phyloP scores from a whole-genome alignment of 1,140 invertebrate genomes.

The Limonius californicus region DNA sequence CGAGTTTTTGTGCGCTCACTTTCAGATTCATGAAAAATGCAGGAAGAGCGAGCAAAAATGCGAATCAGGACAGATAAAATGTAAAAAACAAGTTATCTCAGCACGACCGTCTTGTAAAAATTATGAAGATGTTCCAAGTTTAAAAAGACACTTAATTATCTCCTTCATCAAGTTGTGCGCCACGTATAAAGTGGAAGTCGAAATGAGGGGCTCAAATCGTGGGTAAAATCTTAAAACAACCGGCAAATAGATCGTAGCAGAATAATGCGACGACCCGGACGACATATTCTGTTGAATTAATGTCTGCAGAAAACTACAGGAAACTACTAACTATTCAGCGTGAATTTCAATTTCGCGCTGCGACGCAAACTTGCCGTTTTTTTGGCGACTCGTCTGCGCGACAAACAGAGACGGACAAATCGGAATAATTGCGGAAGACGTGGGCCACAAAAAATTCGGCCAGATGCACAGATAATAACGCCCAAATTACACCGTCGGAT shows the following conservation, averaged over 20 bases:
- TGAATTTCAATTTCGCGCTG: neutral
- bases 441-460: neutral
- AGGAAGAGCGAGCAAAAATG: neutral
- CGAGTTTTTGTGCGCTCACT: too few species aligned
- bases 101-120: slow-evolving; percentile 21
- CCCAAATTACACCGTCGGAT: neutral
- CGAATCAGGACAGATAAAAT: slow-evolving; percentile 1
- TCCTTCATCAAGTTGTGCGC: slow-evolving; percentile 22
- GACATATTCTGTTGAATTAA: neutral
- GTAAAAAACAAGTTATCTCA: slow-evolving; percentile 6
- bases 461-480: neutral
- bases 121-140: slow-evolving; percentile 25
- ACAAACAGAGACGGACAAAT: neutral
- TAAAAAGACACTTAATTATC: slow-evolving; percentile 25
- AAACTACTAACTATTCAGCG: too few species aligned
- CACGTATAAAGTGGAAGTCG: slow-evolving; percentile 20
- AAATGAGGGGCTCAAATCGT: slow-evolving; percentile 22
- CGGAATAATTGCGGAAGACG: neutral
- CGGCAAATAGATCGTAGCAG: neutral
- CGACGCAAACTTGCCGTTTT: neutral
- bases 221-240: slow-evolving; percentile 20
- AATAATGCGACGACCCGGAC: neutral
- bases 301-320: neutral
- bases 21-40: slow-evolving; percentile 1
- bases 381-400: neutral